Base-by-base conservation (phyloP, 2,888 invertebrate species). In the Agrotis puta region DNA sequence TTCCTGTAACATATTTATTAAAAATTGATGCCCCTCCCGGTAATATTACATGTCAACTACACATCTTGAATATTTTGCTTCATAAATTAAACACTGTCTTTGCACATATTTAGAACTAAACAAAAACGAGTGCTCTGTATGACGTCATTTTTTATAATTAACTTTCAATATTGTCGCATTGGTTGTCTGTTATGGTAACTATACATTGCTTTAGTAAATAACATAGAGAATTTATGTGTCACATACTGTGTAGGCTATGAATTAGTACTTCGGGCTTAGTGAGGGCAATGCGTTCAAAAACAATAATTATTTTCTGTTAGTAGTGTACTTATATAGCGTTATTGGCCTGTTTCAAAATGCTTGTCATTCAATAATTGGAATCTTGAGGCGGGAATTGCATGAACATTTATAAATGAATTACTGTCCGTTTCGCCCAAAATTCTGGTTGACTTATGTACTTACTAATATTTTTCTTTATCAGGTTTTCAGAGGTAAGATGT, bases 401-500 rank as follows among this genome's bases (percentile, higher is more conserved):
- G 78, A 71, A 54, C 24, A 58, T 68, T 71, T 64, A 54, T 63
- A 59, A 57, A 67, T 56, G 56, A 53, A 48, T 39, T 20, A 61
- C 7, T 33, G 57, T 68, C 57, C n/a, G 22, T 56, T 59, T 68
- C 59, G 67, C 78, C 82, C 82, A 85, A 86, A 80, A 88, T 88
- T 88, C 85, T 85, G 85, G 74, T 74, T 77, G 64, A 77, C 70
- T 73, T 63, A 76, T 82, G 77, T 85, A 84, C 63, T 56, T 87
- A 89, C 85, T 85, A 84, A 85, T 85, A 85, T 92, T 92, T 92
- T 92, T 89, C 90, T 85, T 91, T 92, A 92, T 94, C 95, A 95
- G 95, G 95, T 94, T 91, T 87, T 77, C 90, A 83, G 93, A 95
- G 95, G 95, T 95, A 95, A 95, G 95, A 89, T 88, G 87, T 91